These are phyloP conservation scores for Hydrozoanthus tunicans DNA, from an alignment of 64 coral and sea anemone genomes.

Conservation along the genomic window DNA sequence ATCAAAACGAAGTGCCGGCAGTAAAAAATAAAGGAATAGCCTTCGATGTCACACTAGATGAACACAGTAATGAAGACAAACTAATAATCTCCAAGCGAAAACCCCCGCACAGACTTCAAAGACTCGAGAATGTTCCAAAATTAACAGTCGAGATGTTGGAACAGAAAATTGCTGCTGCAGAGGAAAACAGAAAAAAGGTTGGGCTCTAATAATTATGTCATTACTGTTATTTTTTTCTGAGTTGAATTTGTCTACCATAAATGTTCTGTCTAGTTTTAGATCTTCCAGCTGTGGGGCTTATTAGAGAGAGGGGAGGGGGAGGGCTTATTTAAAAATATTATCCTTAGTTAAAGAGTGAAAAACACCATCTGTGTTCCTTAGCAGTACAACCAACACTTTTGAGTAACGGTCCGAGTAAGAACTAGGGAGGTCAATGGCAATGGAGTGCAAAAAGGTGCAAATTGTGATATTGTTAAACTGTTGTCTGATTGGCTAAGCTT, in stretches of 20 bases:
- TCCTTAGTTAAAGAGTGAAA: too few relatives aligned
- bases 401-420: too few relatives aligned
- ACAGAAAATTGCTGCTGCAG: slow-evolving; percentile 88
- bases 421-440: too few relatives aligned
- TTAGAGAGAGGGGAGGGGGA: too few relatives aligned
- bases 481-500: too few relatives aligned
- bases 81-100: not conserved
- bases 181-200: slow-evolving; percentile 87
- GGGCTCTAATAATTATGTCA: not conserved
- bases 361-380: too few relatives aligned
- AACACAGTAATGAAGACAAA: slow-evolving; percentile 26
- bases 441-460: too few relatives aligned
- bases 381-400: too few relatives aligned
- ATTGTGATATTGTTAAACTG: too few relatives aligned
- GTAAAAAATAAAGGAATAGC: slow-evolving; percentile 50
- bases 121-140: slow-evolving; percentile 78
- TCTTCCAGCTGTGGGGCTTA: too few relatives aligned
- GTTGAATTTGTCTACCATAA: not conserved
- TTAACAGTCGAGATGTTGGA: slow-evolving; percentile 81
- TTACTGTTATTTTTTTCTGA: not conserved
- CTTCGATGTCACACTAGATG: slow-evolving; percentile 54
- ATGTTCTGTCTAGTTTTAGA: too few relatives aligned
- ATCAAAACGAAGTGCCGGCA: not conserved
- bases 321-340: too few relatives aligned
- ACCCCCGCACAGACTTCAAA: slow-evolving; percentile 70